Conservation (phyloP, 2,888 invertebrate genomes). For the Dryobotodes eremita region DNA sequence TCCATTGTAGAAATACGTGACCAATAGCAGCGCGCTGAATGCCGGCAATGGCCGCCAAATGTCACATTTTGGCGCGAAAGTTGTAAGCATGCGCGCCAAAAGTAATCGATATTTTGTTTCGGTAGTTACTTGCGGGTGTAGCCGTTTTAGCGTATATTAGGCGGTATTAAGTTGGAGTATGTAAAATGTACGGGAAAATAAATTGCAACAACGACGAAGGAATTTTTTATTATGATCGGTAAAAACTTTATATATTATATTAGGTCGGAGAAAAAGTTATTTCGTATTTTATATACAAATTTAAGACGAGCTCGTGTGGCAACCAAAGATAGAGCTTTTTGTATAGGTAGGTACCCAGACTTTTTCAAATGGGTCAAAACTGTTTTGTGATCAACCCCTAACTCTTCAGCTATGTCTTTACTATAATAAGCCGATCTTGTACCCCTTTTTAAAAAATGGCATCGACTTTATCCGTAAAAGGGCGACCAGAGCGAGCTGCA, state of each 20-base stretch:
- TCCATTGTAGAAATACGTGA: conserved; percentile 66
- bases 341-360: no score
- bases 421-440: no score
- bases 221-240: background rate
- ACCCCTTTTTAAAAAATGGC: no score
- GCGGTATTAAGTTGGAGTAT: conserved; percentile 50
- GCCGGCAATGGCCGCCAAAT: conserved; percentile 67
- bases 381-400: no score
- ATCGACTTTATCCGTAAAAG: no score
- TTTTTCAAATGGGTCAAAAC: no score
- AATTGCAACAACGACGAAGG: background rate
- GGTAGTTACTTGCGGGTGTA: conserved; percentile 71
- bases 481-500: no score
- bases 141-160: conserved; percentile 68
- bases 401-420: no score
- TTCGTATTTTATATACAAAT: no score
- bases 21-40: conserved; percentile 52
- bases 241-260: background rate
- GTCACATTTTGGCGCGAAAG: conserved; percentile 86
- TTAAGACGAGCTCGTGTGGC: no score
- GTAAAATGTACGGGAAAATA: background rate
- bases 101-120: conserved; percentile 82
- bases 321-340: no score
- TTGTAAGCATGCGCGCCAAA: conserved; percentile 78
- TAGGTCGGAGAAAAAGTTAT: no score